phyloP scores from a whole-genome alignment of 2,113 vertebrate species.

The Guaruba guarouba region DNA sequence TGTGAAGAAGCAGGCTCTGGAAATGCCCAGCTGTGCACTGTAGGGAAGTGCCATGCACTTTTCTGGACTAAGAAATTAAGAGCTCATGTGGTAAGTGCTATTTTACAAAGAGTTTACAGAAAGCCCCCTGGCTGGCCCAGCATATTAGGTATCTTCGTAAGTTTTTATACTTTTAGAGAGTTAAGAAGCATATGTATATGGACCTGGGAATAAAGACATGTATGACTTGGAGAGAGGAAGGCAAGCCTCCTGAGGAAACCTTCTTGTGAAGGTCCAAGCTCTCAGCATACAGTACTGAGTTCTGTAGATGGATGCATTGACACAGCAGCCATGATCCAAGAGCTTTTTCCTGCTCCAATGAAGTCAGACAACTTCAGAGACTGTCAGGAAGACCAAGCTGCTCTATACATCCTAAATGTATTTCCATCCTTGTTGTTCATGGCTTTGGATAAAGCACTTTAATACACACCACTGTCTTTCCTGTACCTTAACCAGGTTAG shows the following conservation, averaged over 20 bases:
- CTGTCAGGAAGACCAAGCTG: neutral
- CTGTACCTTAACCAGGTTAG: neutral
- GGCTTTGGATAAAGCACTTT: neutral
- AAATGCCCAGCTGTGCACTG: neutral
- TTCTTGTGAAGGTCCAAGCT: neutral
- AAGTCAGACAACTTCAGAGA: neutral
- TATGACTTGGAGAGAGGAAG: neutral
- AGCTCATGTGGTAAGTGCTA: neutral
- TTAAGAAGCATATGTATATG: neutral
- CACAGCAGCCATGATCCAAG: neutral
- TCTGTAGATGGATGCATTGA: neutral
- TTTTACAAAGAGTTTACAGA: neutral
- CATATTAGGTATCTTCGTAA: neutral
- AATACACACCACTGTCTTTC: neutral
- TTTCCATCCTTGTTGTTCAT: neutral
- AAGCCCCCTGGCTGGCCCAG: neutral
- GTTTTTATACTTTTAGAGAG: neutral
- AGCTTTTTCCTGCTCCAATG: neutral
- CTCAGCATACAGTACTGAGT: no score
- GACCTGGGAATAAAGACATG: neutral
- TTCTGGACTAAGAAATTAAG: neutral
- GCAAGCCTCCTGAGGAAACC: neutral
- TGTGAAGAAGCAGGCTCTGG: conserved; percentile 1
- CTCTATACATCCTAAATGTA: neutral
- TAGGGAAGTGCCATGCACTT: neutral